phyloP scores from a whole-genome alignment of 2,888 invertebrate species.

The Ariolimax columbianus region DNA sequence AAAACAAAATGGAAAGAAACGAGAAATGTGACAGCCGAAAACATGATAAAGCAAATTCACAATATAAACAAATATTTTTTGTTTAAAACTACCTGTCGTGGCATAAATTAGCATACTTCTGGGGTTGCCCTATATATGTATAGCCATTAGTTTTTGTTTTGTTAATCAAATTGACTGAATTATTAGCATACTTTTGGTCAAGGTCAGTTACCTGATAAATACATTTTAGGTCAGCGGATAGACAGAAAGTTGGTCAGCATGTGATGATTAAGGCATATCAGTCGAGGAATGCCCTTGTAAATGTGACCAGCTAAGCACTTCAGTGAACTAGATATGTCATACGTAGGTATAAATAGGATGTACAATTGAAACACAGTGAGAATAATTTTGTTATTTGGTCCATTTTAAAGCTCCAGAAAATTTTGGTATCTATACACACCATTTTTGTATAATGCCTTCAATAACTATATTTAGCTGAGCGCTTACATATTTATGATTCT shows the following conservation, averaged over 20 bases:
- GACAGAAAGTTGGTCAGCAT: conserved; percentile 7
- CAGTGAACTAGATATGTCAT: not conserved
- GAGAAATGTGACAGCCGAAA: too few relatives aligned
- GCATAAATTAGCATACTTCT: not conserved
- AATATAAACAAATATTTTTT: too few relatives aligned
- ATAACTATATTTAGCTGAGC: not conserved
- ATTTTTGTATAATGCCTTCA: not conserved
- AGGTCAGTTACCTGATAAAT: conserved; percentile 21
- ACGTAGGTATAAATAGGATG: not conserved
- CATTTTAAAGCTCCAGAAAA: not conserved
- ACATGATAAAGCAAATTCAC: too few relatives aligned
- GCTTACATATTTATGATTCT: too few relatives aligned
- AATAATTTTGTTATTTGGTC: not conserved
- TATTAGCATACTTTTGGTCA: conserved; percentile 1
- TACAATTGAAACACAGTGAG: not conserved
- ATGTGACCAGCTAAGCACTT: conserved; percentile 11
- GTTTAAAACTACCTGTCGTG: too few relatives aligned
- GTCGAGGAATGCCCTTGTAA: conserved; percentile 5
- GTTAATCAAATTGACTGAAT: not conserved
- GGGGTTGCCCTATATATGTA: not conserved
- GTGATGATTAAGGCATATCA: not conserved
- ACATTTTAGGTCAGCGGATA: conserved; percentile 4
- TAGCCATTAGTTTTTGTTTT: not conserved
- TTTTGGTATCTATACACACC: not conserved
- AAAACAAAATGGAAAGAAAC: too few relatives aligned